Conservation (phyloP, 1,140 invertebrate genomes). For the Bombus sylvicola region DNA sequence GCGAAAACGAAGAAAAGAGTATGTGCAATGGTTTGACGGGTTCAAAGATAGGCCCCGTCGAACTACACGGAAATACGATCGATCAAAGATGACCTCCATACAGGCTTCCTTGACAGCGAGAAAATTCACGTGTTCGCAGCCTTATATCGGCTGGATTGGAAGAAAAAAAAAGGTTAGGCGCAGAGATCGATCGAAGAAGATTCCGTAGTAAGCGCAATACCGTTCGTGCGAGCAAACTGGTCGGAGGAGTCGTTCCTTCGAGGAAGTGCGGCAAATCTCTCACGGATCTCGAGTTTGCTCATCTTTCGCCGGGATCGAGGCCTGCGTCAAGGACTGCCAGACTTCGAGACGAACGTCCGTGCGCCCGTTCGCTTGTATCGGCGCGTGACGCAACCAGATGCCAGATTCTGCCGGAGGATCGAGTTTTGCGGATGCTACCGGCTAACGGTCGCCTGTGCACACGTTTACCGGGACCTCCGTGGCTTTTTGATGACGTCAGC, state of each 20-base stretch:
- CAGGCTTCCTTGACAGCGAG: conserved; percentile 16
- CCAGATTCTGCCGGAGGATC: conserved; percentile 57
- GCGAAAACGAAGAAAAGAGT: conserved; percentile 3
- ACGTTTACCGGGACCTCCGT: conserved; percentile 29
- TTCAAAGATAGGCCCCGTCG: conserved; percentile 19
- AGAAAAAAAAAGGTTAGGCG: neutral
- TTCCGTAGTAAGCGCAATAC: conserved; percentile 40
- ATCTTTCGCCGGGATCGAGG: conserved; percentile 58
- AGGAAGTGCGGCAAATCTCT: conserved; percentile 61
- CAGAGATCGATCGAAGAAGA: conserved; percentile 38
- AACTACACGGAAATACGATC: conserved; percentile 16
- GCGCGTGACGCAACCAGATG: conserved; percentile 64
- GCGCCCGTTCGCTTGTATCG: conserved; percentile 39
- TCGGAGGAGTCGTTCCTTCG: conserved; percentile 28
- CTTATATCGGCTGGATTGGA: neutral
- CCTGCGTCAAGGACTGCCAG: conserved; percentile 62
- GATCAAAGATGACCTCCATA: conserved; percentile 31
- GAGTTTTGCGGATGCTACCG: conserved; percentile 64
- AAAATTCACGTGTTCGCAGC: conserved; percentile 1
- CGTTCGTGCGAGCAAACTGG: conserved; percentile 37
- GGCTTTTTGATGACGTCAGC: conserved; percentile 53
- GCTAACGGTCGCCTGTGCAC: conserved; percentile 56
- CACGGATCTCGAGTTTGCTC: conserved; percentile 68
- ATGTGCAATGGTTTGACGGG: conserved; percentile 1
- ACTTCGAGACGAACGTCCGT: conserved; percentile 14